A percentile compares a stretch with the other conserved stretches of the same genome.
These are phyloP conservation scores for Eupeodes luniger DNA, from an alignment of 2,888 invertebrate genomes.

Conservation along the genomic window DNA sequence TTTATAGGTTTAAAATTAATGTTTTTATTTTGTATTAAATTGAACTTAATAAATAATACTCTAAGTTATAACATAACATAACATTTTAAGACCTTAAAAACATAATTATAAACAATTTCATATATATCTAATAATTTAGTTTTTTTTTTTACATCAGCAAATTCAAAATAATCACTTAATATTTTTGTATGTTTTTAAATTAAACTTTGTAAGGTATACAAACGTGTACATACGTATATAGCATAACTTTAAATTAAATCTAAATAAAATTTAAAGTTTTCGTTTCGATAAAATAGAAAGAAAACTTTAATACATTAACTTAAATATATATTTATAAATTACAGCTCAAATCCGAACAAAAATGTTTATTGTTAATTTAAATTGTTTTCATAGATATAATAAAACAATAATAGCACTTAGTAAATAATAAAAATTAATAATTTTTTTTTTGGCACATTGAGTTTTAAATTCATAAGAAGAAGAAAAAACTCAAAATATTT, in stretches of 20 bases:
- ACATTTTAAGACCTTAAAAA: constrained; percentile 35
- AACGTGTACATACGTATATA: no score
- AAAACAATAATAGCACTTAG: constrained; percentile 23
- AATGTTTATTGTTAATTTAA: constrained; percentile 29
- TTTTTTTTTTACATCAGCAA: constrained; percentile 45
- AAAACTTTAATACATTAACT: constrained; percentile 43
- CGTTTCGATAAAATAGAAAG: constrained; percentile 65
- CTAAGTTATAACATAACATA: constrained; percentile 36
- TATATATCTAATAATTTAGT: neutral
- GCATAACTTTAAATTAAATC: no score
- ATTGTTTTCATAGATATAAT: neutral
- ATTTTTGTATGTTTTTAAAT: constrained; percentile 18
- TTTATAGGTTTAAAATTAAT: constrained; percentile 22
- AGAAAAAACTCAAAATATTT: constrained; percentile 8
- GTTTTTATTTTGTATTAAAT: constrained; percentile 1
- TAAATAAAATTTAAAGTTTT: constrained; percentile 31
- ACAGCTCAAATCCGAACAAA: constrained; percentile 30
- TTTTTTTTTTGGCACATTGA: constrained; percentile 70
- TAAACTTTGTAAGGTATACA: constrained; percentile 51
- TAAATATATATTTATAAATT: constrained; percentile 45
- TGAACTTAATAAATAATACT: constrained; percentile 53
- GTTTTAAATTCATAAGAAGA: constrained; percentile 52
- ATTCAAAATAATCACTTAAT: constrained; percentile 30
- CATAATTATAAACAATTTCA: constrained; percentile 3
- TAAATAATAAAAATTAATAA: constrained; percentile 26